Evolutionary conservation across 1,140 invertebrate genomes (phyloP), one percentile per base, ranked within the genome.

Genomic region (Rhynchophorus ferrugineus): DNA sequence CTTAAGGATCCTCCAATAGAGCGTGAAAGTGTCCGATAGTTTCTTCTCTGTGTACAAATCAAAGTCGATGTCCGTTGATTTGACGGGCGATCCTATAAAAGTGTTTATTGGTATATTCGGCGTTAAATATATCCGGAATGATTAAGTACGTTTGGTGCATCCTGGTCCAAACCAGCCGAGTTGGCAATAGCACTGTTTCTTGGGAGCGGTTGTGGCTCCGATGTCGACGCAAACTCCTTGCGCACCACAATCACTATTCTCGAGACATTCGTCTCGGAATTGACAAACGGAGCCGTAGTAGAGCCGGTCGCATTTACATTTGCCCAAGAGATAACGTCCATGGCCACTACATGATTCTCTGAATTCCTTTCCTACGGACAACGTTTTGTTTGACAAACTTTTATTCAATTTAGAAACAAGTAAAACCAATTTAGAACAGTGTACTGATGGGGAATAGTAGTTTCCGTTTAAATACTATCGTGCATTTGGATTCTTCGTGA

Each of bases 121-220:
- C 20, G 37, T 39, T 14, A 5, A 53, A 19, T 16, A 34, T 49
- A 11, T 29, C 24, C 5, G 11, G 24, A 29, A 29, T 29, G 24
- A 11, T n/a, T 20, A 76, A 80, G 80, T 65, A 85, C 85, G 78
- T 73, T 87, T 86, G 52, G 77, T 82, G 62, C 87, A 90, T 5
- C 81, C 81, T 2, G 80, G 75, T 5, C 87, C 87, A 65, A 86
- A 91, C 81, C 87, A 93, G 11, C 91, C 91, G 16, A 79, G 74
- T 54, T 89, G 81, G 66, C 92, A 97, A 69, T 89, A 96, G 68
- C 93, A 97, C 60, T 89, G 85, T 57, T 81, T 83, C 19, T 78
- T 81, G 0, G 92, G 91, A 17, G 85, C 75, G 6, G 84, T 84
- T 0, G 87, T 91, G 1, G 88, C 80, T 24, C 82, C 77, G 9